Conservation (phyloP, 2,113 vertebrate genomes). For the Oceanites oceanicus region DNA sequence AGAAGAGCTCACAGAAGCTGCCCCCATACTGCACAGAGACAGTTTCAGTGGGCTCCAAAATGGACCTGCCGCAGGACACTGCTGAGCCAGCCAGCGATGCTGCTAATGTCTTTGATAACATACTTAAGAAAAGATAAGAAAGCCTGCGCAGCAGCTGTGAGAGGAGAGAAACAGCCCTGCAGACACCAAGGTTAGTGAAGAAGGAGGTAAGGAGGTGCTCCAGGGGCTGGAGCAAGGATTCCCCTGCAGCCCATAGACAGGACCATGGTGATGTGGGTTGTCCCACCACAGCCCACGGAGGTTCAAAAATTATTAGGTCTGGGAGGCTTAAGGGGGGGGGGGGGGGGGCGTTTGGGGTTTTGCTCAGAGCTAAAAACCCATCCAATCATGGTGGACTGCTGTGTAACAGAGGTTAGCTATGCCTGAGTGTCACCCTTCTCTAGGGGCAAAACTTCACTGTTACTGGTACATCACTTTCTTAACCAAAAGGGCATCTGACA, state of each 20-base stretch:
- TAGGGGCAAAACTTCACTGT: neutral
- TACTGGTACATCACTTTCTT: neutral
- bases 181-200: neutral
- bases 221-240: neutral
- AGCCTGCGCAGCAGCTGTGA: neutral
- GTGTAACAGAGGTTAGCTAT: neutral
- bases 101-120: fast-evolving
- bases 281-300: neutral
- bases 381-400: neutral
- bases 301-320: neutral
- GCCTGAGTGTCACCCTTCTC: neutral
- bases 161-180: neutral
- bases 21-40: too few species aligned
- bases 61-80: fast-evolving
- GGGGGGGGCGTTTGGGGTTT: too few species aligned
- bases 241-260: neutral
- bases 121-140: neutral
- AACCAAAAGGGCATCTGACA: neutral
- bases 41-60: neutral
- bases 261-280: neutral
- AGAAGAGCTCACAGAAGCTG: neutral
- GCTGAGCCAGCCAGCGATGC: neutral
- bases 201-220: neutral
- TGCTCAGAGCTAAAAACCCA: neutral
- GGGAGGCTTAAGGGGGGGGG: neutral